phyloP scores from a whole-genome alignment of 2,113 vertebrate genomes.

The Poeciliopsis retropinna region DNA sequence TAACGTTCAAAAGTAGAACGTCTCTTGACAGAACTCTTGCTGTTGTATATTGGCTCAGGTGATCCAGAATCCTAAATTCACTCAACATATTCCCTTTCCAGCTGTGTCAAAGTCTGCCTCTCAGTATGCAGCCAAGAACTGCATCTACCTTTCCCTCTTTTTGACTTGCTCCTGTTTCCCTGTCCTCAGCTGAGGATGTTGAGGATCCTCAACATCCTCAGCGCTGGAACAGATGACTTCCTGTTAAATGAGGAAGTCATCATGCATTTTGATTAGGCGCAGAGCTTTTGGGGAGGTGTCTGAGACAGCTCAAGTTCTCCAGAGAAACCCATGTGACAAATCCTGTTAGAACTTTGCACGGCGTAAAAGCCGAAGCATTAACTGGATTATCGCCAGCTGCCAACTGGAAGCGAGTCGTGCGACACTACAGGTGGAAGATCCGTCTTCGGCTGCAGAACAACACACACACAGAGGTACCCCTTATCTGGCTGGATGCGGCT shows the following conservation, averaged over 20 bases:
- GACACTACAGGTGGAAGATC: conserved; percentile 34
- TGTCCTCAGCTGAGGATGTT: background rate
- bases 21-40: too few relatives aligned
- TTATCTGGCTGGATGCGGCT: background rate
- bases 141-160: too few relatives aligned
- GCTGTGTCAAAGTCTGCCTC: background rate
- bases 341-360: conserved; percentile 23
- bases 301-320: conserved; percentile 17
- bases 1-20: too few relatives aligned
- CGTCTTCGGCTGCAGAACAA: conserved; percentile 1
- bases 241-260: background rate
- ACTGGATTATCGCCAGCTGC: conserved; percentile 36
- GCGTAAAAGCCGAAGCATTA: conserved; percentile 15
- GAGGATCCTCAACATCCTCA: too few relatives aligned
- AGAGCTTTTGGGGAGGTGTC: conserved; percentile 10
- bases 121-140: background rate
- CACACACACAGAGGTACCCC: background rate
- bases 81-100: background rate
- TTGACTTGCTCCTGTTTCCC: background rate
- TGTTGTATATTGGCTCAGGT: too few relatives aligned
- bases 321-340: conserved; percentile 39
- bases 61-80: background rate
- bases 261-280: background rate
- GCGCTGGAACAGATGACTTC: too few relatives aligned
- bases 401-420: conserved; percentile 16